Evolutionary conservation across 2,797 vertebrate species (phyloP).

Genomic region (Vultur gryphus): DNA sequence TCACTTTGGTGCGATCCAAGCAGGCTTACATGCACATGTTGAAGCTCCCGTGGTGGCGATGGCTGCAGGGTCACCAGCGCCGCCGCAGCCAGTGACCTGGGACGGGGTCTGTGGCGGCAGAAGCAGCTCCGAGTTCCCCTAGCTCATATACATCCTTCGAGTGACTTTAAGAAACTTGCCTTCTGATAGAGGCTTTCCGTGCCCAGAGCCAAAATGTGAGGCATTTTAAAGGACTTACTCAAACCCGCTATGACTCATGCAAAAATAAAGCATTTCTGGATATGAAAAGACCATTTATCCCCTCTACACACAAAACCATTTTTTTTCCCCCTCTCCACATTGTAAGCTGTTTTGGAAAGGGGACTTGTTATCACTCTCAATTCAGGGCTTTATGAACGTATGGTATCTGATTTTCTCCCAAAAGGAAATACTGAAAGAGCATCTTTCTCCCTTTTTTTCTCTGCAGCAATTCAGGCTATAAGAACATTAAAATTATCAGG

Average conservation of each 20-base stretch:
- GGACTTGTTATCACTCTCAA: not conserved
- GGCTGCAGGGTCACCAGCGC: not conserved
- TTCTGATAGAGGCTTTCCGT: not conserved
- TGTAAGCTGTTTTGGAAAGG: slow-evolving; percentile 40
- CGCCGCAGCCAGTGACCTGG: not conserved
- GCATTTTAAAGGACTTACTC: slow-evolving; percentile 30
- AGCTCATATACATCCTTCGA: not conserved
- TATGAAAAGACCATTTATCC: slow-evolving; percentile 50
- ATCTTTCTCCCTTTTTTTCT: not conserved
- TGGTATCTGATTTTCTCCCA: slow-evolving; percentile 17
- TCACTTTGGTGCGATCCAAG: not conserved
- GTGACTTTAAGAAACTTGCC: not conserved
- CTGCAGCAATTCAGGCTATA: not conserved
- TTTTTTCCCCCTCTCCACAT: not conserved
- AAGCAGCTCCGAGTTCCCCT: not conserved
- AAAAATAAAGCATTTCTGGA: slow-evolving; percentile 51
- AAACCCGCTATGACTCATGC: slow-evolving; percentile 29
- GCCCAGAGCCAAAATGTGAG: slow-evolving; percentile 9
- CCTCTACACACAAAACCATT: not conserved
- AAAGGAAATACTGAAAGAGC: slow-evolving; percentile 12
- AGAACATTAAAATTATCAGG: not conserved
- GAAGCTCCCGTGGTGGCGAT: not conserved
- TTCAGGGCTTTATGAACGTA: slow-evolving; percentile 3
- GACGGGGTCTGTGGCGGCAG: rapidly evolving
- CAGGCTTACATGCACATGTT: rapidly evolving